phyloP scores from a whole-genome alignment of 2,888 invertebrate species.

The Helobdella robusta region DNA sequence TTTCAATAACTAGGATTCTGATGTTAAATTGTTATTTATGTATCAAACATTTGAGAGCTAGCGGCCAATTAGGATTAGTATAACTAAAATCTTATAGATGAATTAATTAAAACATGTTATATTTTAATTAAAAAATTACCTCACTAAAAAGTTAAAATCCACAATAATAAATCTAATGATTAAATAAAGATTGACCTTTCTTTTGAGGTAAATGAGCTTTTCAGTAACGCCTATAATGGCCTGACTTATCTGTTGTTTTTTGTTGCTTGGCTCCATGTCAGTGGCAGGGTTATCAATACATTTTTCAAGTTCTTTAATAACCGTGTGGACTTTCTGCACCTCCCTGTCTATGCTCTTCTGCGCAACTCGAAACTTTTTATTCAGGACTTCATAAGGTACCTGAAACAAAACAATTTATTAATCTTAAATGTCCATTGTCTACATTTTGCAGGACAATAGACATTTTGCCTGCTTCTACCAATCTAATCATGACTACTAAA shows the following conservation, averaged over 20 bases:
- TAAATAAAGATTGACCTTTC: conserved; percentile 59
- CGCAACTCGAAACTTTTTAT: conserved; percentile 88
- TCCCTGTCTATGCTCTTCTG: conserved; percentile 86
- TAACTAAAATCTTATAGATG: too few species aligned
- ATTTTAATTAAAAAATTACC: too few species aligned
- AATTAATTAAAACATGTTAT: too few species aligned
- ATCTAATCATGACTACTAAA: neutral
- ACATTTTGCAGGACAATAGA: neutral
- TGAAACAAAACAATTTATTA: too few species aligned
- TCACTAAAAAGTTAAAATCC: neutral
- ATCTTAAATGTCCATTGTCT: too few species aligned
- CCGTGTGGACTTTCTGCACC: conserved; percentile 68
- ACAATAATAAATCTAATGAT: neutral
- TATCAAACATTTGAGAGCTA: too few species aligned
- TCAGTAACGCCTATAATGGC: conserved; percentile 80
- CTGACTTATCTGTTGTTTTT: conserved; percentile 55
- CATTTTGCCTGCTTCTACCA: neutral
- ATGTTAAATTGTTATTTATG: too few species aligned
- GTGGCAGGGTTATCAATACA: conserved; percentile 51
- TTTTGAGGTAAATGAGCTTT: conserved; percentile 74
- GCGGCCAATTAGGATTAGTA: too few species aligned
- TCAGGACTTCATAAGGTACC: conserved; percentile 95
- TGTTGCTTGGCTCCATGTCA: neutral
- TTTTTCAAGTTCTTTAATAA: conserved; percentile 69
- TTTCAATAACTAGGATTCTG: too few species aligned